Evolutionary conservation across 2,797 vertebrate genomes (phyloP).

Genomic region (Botia kubotai): DNA sequence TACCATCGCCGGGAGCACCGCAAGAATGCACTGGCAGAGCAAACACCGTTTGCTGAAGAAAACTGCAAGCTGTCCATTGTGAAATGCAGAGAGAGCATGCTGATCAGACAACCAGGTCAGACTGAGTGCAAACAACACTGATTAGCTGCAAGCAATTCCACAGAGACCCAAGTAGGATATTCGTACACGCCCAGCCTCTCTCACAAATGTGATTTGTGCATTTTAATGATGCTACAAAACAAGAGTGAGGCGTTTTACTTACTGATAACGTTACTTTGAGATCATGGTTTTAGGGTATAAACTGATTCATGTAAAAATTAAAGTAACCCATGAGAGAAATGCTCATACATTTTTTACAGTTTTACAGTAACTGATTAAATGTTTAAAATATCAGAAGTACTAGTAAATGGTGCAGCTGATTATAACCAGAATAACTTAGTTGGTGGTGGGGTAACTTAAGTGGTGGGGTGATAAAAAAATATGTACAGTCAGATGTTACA

Average conservation of each 20-base stretch:
- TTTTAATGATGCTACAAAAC: neutral
- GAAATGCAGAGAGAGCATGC: conserved; percentile 44
- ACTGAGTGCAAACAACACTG: conserved; percentile 20
- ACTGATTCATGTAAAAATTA: neutral
- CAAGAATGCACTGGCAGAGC: conserved; percentile 25
- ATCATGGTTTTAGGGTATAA: neutral
- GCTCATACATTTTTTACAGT: no score
- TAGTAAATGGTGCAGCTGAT: no score
- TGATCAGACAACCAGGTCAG: conserved; percentile 41
- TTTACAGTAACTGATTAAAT: no score
- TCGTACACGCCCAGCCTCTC: neutral
- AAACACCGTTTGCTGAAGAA: neutral
- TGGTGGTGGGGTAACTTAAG: no score
- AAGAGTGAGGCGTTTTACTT: neutral
- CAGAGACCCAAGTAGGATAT: conserved; percentile 18
- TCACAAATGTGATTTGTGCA: neutral
- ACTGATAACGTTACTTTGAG: neutral
- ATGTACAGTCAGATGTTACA: no score
- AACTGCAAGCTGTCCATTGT: conserved; percentile 7
- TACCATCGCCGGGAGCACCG: conserved; percentile 87
- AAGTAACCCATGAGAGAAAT: neutral
- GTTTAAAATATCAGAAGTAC: no score
- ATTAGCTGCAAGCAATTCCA: neutral
- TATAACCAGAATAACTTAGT: no score
- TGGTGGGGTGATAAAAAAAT: no score